These are phyloP conservation scores for Limnothrissa miodon DNA, from an alignment of 2,113 vertebrate genomes.

Conservation along the genomic window DNA sequence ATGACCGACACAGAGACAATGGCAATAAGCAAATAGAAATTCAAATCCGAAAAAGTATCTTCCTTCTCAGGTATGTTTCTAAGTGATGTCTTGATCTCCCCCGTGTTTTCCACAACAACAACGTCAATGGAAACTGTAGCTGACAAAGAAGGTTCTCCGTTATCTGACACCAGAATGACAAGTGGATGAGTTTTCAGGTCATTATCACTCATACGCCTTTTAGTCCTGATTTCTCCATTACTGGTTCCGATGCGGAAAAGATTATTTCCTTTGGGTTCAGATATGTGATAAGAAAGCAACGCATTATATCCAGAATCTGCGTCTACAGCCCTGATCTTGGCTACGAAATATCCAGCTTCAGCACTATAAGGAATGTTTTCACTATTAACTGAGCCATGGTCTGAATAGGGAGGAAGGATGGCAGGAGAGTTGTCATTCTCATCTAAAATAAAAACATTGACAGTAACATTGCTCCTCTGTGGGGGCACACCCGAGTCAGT, in stretches of 20 bases:
- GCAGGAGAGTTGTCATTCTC: constrained; percentile 62
- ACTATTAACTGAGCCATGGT: constrained; percentile 53
- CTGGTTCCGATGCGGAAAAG: constrained; percentile 48
- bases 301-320: constrained; percentile 70
- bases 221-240: constrained; percentile 60
- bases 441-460: constrained; percentile 63
- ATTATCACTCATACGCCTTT: constrained; percentile 59
- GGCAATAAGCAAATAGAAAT: constrained; percentile 57
- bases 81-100: constrained; percentile 50
- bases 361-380: constrained; percentile 69
- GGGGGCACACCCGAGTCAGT: constrained; percentile 65
- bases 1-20: constrained; percentile 53
- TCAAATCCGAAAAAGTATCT: constrained; percentile 53
- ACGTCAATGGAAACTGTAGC: constrained; percentile 58
- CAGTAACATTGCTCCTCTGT: constrained; percentile 61
- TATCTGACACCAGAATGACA: constrained; percentile 57
- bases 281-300: constrained; percentile 67
- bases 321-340: constrained; percentile 69
- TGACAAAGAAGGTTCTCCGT: constrained; percentile 58
- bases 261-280: constrained; percentile 42
- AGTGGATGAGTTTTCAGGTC: constrained; percentile 54
- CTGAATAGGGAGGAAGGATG: constrained; percentile 53
- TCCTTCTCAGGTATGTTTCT: constrained; percentile 52
- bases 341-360: constrained; percentile 72
- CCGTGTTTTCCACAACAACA: constrained; percentile 52